Percentiles rank a stretch among this genome's conserved stretches.
Conservation (phyloP, 2,113 vertebrate species). For the Paradoxurus hermaphroditus region DNA sequence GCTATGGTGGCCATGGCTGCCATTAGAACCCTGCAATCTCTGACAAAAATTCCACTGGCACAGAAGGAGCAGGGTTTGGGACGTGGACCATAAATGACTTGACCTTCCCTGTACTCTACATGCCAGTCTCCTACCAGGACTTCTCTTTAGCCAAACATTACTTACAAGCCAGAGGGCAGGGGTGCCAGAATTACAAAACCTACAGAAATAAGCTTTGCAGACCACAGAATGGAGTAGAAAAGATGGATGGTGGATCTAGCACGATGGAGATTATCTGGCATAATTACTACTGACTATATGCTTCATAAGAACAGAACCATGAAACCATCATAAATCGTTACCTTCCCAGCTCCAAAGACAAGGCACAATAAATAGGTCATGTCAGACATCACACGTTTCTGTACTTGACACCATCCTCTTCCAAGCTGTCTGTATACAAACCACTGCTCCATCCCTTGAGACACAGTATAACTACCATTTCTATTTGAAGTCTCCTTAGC, state of each 20-base stretch:
- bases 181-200: neutral
- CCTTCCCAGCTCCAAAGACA: neutral
- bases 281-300: neutral
- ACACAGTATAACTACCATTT: neutral
- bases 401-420: neutral
- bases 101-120: neutral
- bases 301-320: neutral
- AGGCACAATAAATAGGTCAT: neutral
- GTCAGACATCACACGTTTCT: neutral
- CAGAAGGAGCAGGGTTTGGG: neutral
- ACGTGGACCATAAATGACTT: neutral
- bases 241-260: rapidly evolving
- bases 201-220: neutral
- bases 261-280: neutral
- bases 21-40: neutral
- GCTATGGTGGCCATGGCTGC: neutral
- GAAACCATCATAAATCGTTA: neutral
- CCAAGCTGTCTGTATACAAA: neutral
- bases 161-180: neutral
- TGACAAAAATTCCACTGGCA: neutral
- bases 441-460: neutral
- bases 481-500: neutral
- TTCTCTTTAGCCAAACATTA: neutral
- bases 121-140: rapidly evolving
- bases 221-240: neutral